Conservation (phyloP, 2,113 vertebrate genomes). For the Tonatia bakeri region DNA sequence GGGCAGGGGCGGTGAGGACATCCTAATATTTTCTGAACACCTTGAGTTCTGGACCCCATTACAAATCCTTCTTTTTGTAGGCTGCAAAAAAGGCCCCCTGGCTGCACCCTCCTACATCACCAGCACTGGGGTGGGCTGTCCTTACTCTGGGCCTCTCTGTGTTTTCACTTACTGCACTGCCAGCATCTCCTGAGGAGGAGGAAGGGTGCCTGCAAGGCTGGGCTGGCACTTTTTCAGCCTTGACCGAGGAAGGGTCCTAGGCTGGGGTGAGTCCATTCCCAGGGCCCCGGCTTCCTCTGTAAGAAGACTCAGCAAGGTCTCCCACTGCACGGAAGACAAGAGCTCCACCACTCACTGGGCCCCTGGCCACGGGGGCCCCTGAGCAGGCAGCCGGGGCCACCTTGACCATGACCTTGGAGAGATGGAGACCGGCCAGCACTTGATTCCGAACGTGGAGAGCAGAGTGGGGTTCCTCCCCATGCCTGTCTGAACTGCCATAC, state of each 20-base stretch:
- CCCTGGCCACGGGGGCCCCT: neutral
- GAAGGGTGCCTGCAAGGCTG: neutral
- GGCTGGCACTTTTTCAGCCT: neutral
- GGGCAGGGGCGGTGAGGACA: too few relatives aligned
- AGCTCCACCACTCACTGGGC: neutral
- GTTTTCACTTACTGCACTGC: neutral
- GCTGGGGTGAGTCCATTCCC: neutral
- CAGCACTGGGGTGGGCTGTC: neutral
- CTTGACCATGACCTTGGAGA: neutral
- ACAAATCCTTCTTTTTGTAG: too few relatives aligned
- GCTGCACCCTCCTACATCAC: too few relatives aligned
- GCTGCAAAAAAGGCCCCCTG: too few relatives aligned
- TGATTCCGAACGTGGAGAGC: neutral
- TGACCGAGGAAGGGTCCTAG: neutral
- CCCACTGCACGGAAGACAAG: rapidly evolving
- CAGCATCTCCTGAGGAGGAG: neutral
- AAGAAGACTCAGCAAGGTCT: neutral
- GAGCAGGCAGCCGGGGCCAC: neutral
- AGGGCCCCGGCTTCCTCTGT: neutral
- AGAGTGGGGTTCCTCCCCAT: neutral
- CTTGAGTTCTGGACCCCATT: too few relatives aligned
- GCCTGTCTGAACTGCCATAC: neutral
- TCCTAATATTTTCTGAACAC: too few relatives aligned
- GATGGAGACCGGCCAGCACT: neutral
- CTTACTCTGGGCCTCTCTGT: neutral